These are phyloP conservation scores for Blomia tropicalis DNA, from an alignment of 2,888 invertebrate species.

Conservation along the genomic window DNA sequence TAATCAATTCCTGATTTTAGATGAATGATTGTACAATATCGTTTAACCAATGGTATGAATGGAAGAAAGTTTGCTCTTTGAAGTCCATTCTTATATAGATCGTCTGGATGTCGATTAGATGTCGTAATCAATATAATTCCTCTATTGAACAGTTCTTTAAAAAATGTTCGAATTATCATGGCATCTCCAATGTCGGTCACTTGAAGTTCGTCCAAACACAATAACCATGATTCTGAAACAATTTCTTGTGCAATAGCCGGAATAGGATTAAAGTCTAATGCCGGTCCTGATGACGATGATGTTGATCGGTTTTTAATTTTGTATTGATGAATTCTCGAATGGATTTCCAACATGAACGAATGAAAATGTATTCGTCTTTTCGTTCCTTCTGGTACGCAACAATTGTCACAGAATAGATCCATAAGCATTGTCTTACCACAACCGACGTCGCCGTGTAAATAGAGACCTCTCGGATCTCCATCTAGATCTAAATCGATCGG, in stretches of 20 bases:
- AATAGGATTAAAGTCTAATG: slow-evolving; percentile 61
- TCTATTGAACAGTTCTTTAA: slow-evolving; percentile 74
- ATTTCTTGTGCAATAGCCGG: slow-evolving; percentile 78
- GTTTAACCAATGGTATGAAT: slow-evolving; percentile 76
- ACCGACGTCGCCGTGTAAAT: slow-evolving; percentile 63
- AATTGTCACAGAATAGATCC: slow-evolving; percentile 84
- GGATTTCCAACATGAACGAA: slow-evolving; percentile 91
- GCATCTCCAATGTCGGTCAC: slow-evolving; percentile 98
- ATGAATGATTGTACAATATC: slow-evolving; percentile 56
- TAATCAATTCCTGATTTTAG: slow-evolving; percentile 92
- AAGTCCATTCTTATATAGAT: slow-evolving; percentile 94
- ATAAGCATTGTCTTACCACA: slow-evolving; percentile 98
- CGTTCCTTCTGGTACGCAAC: slow-evolving; percentile 37
- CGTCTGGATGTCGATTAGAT: slow-evolving; percentile 86
- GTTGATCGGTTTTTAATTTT: neutral
- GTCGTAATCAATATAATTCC: slow-evolving; percentile 89
- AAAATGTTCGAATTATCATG: slow-evolving; percentile 89
- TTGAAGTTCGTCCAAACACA: slow-evolving; percentile 98
- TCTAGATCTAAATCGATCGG: no score
- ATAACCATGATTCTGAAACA: slow-evolving; percentile 66
- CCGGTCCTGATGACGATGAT: neutral
- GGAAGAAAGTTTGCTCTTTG: slow-evolving; percentile 91
- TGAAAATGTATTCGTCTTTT: slow-evolving; percentile 76
- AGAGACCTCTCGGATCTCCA: slow-evolving; percentile 46
- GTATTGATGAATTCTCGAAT: slow-evolving; percentile 40